Base-by-base conservation (phyloP, 2,113 vertebrate species). In the Peucedramus taeniatus region DNA sequence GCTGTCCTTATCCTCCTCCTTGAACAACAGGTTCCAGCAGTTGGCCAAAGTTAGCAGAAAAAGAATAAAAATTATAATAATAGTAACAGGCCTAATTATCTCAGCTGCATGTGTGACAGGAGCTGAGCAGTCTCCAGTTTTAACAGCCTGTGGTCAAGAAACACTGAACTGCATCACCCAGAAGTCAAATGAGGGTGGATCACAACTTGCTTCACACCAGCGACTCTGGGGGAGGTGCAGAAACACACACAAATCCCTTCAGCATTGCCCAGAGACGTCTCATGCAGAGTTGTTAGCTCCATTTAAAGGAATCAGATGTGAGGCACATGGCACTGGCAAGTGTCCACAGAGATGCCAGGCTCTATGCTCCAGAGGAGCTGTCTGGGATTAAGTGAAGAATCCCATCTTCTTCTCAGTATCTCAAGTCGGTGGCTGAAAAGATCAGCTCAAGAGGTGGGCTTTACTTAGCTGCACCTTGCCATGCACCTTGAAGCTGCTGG, bases 61-160 rank as follows among this genome's bases (percentile, higher is more conserved):
- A n/a, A n/a, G n/a, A n/a, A n/a, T n/a, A n/a, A n/a, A n/a, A 88
- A 54, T 8, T 77, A 27, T 6, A 53, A 53, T 40, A 51, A 71
- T 71, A 95, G 92, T 79, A 97, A 93, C 47, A 93, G 69, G 80
- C 60, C 90, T 69, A 53, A 83, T 84, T 28, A 53, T 47, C 56
- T 88, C 35, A n/a, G 61, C 19, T 35, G 57, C 45, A 90, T 11
- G 35, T 64, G 89, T 90, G 92, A 96, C 54, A 90, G 75, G 44
- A 81, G 39, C 65, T 93, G 95, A 96, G 92, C 90, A 18, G 13
- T 83, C 17, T 17, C 82, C 84, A 94, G 91, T 94, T 91, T 96
- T 83, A 79, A 69, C 19, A 83, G 82, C 37, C 92, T 35, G 47
- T 83, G 77, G 90, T 94, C 24, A 12, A 91, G 85, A 94, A 93